A percentile compares a stretch with the other conserved stretches of the same genome.
These are phyloP conservation scores for Bovichtus diacanthus DNA, from an alignment of 2,797 vertebrate species.

Conservation along the genomic window DNA sequence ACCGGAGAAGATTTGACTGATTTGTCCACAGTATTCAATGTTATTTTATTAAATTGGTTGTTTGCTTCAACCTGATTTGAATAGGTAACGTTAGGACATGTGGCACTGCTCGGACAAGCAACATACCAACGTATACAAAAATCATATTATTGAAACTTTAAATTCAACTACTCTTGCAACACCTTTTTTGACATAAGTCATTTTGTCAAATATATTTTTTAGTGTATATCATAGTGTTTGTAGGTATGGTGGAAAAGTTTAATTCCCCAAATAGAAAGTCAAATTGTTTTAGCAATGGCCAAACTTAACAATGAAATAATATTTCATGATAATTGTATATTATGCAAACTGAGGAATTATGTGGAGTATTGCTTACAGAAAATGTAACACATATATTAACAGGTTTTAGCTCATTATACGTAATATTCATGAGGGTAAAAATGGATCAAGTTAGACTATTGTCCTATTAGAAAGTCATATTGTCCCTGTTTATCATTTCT, in stretches of 20 bases:
- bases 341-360: not conserved
- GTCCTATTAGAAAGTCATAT: not conserved
- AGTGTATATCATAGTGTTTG: not conserved
- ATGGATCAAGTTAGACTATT: not conserved
- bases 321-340: not conserved
- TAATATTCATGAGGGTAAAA: not conserved
- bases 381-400: not conserved
- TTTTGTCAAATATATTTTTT: not conserved
- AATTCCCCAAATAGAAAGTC: not conserved
- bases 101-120: not conserved
- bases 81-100: not conserved
- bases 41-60: not conserved
- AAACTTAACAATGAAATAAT: not conserved
- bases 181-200: not conserved
- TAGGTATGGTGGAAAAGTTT: not conserved
- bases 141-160: not conserved
- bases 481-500: not conserved
- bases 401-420: not conserved
- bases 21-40: not conserved
- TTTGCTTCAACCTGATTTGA: not conserved
- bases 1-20: not conserved
- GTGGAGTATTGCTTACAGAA: not conserved
- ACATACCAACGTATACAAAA: not conserved
- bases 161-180: not conserved
- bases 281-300: not conserved